These are phyloP conservation scores for Drosophila ambigua DNA, from an alignment of 1,140 invertebrate genomes.

Conservation along the genomic window DNA sequence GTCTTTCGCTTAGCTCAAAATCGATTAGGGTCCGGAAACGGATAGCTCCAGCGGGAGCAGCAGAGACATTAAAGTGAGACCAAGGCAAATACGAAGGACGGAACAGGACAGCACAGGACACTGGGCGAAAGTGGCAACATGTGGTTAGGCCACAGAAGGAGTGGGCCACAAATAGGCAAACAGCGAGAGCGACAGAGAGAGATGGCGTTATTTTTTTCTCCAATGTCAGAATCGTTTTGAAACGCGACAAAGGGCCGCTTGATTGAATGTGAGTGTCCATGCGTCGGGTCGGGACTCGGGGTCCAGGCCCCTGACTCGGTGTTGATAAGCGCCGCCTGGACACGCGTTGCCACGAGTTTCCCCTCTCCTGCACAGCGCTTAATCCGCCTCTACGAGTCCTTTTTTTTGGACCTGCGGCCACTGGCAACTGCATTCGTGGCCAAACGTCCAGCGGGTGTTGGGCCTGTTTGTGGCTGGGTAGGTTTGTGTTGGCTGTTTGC, in stretches of 20 bases:
- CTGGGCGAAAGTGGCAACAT: constrained; percentile 60
- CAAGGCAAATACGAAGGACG: constrained; percentile 14
- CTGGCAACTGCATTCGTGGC: constrained; percentile 42
- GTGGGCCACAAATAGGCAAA: background rate
- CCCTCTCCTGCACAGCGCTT: background rate
- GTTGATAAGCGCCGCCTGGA: constrained; percentile 42
- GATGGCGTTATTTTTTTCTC: constrained; percentile 37
- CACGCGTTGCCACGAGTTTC: constrained; percentile 11
- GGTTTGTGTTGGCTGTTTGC: constrained; percentile 50
- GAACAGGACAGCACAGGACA: constrained; percentile 4
- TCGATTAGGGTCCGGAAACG: constrained; percentile 55
- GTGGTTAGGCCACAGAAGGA: constrained; percentile 40
- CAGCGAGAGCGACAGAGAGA: background rate
- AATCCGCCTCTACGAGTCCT: background rate
- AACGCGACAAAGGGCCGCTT: constrained; percentile 41
- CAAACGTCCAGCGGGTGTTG: background rate
- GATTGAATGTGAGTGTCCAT: constrained; percentile 60
- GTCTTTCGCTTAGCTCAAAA: constrained; percentile 54
- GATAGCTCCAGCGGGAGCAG: constrained; percentile 16
- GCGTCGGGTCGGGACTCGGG: background rate
- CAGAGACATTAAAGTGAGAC: constrained; percentile 33
- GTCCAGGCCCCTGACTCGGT: constrained; percentile 15
- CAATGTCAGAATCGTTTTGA: constrained; percentile 47
- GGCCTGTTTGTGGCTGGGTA: constrained; percentile 15
- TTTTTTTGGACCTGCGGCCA: constrained; percentile 40